Conservation (phyloP, 2,888 invertebrate species). For the Bruchidius siliquastri region DNA sequence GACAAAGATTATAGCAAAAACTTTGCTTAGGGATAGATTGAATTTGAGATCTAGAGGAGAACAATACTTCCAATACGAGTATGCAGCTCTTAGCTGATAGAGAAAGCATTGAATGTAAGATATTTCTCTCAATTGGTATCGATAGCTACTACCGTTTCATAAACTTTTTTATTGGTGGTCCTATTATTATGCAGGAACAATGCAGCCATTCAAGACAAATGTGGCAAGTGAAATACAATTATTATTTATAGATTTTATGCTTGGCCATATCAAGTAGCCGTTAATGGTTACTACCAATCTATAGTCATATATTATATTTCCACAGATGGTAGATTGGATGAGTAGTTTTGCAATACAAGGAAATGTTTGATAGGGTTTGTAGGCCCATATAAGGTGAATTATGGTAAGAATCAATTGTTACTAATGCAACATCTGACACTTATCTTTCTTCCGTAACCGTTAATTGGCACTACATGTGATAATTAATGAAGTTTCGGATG, state of each 20-base stretch:
- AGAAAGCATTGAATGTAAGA: too few relatives aligned
- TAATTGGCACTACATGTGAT: too few relatives aligned
- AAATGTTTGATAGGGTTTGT: not conserved
- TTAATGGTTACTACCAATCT: not conserved
- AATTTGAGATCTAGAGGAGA: too few relatives aligned
- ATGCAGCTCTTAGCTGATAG: too few relatives aligned
- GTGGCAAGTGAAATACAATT: not conserved
- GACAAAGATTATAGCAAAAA: too few relatives aligned
- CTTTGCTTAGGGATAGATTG: too few relatives aligned
- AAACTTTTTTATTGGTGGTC: not conserved
- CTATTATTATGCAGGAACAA: not conserved
- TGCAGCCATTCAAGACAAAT: not conserved
- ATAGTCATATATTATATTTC: not conserved
- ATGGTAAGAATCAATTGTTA: not conserved
- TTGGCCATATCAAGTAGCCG: not conserved
- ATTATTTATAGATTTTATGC: not conserved
- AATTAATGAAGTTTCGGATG: too few relatives aligned
- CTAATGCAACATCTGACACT: too few relatives aligned
- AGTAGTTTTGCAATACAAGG: not conserved
- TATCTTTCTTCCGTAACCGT: too few relatives aligned
- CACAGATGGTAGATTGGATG: not conserved
- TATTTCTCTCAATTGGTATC: too few relatives aligned
- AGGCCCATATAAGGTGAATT: too few relatives aligned
- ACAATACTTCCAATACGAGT: too few relatives aligned
- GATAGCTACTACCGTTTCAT: not conserved